phyloP scores from a whole-genome alignment of 2,113 vertebrate species.

The Haliaeetus leucogaster region DNA sequence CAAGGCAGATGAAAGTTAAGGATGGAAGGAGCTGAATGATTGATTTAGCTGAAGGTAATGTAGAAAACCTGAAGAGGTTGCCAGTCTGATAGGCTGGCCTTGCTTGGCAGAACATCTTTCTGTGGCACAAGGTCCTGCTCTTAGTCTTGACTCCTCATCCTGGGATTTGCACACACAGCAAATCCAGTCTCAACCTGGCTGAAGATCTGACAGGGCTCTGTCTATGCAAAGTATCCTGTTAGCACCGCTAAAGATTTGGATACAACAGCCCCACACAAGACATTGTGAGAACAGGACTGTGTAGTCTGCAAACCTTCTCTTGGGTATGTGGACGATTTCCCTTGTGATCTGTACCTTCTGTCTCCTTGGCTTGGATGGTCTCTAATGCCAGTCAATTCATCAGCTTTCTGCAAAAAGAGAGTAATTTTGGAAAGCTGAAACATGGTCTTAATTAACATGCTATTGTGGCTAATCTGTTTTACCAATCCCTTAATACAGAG shows the following conservation, averaged over 20 bases:
- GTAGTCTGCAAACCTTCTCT: neutral
- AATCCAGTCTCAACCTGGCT: neutral
- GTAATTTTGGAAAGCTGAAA: slow-evolving; percentile 58
- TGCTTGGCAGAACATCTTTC: neutral
- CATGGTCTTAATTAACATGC: slow-evolving; percentile 67
- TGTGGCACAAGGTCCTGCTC: neutral
- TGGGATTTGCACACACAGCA: neutral
- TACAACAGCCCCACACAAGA: neutral
- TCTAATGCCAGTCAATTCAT: slow-evolving; percentile 30
- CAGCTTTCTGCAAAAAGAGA: slow-evolving; percentile 8
- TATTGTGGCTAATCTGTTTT: slow-evolving; percentile 65
- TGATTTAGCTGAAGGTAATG: neutral
- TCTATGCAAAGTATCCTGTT: neutral
- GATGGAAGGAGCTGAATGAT: neutral
- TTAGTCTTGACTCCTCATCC: neutral
- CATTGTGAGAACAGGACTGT: neutral
- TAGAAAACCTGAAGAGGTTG: neutral
- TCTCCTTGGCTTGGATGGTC: neutral
- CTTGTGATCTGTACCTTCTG: neutral
- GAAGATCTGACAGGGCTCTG: neutral
- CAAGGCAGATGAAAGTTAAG: neutral
- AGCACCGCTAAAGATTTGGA: neutral
- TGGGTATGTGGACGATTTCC: neutral
- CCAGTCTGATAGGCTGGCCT: neutral
- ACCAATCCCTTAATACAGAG: slow-evolving; percentile 58